These are phyloP conservation scores for Lutraria rhynchaena DNA, from an alignment of 1,140 invertebrate species.

Conservation along the genomic window DNA sequence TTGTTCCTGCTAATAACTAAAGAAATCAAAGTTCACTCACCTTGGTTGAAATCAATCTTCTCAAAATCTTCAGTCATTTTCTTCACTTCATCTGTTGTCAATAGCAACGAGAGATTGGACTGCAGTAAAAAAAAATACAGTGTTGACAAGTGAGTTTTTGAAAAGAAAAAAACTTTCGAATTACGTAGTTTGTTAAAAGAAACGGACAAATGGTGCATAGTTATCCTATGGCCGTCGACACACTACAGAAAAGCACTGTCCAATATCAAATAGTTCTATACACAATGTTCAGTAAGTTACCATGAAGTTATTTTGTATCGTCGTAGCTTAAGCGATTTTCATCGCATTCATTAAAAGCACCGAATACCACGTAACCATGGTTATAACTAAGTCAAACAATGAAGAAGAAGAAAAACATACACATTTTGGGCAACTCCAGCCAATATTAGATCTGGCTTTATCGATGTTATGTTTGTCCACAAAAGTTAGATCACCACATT, in stretches of 20 bases:
- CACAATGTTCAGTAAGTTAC: neutral
- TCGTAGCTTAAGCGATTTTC: no score
- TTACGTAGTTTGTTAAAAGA: no score
- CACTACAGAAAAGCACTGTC: no score
- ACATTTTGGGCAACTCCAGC: slow-evolving; percentile 44
- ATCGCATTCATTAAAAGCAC: no score
- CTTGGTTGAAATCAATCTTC: slow-evolving; percentile 32
- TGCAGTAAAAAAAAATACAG: neutral
- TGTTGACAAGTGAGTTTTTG: no score
- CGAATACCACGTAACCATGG: no score
- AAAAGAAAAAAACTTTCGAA: no score
- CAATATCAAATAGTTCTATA: neutral
- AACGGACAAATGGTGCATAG: no score
- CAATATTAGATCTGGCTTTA: slow-evolving; percentile 28
- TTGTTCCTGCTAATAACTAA: no score
- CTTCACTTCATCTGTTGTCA: slow-evolving; percentile 37
- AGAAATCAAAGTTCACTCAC: no score
- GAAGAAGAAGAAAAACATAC: slow-evolving; percentile 23
- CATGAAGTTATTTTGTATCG: neutral
- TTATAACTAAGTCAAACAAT: neutral
- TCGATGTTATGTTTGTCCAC: slow-evolving; percentile 29
- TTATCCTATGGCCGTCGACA: no score
- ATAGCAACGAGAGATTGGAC: slow-evolving; percentile 33
- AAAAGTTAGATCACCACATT: slow-evolving; percentile 18
- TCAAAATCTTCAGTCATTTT: slow-evolving; percentile 38